Evolutionary conservation across 2,888 invertebrate genomes (phyloP).

Genomic region (Callosobruchus maculatus): DNA sequence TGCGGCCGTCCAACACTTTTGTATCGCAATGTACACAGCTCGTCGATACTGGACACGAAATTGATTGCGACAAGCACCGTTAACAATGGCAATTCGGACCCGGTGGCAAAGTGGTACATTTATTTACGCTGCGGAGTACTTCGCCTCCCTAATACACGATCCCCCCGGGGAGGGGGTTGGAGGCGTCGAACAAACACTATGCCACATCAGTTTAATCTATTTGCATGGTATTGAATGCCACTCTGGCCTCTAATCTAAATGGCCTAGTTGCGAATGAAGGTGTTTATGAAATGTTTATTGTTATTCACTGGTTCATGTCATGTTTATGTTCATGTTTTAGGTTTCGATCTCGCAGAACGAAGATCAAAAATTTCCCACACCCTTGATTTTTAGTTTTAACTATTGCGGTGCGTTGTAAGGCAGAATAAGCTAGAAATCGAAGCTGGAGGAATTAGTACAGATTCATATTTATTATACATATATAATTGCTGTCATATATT

Average conservation of each 20-base stretch:
- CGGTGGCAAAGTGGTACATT: conserved; percentile 33
- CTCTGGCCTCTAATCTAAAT: not conserved
- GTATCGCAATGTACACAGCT: too few relatives aligned
- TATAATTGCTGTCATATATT: too few relatives aligned
- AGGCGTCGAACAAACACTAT: conserved; percentile 5
- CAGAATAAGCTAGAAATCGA: too few relatives aligned
- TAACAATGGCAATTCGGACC: conserved; percentile 34
- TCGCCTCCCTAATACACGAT: conserved; percentile 2
- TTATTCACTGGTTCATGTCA: too few relatives aligned
- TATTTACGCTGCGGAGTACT: conserved; percentile 27
- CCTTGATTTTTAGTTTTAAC: too few relatives aligned
- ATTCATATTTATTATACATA: too few relatives aligned
- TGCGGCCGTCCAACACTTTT: too few relatives aligned
- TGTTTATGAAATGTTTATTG: not conserved
- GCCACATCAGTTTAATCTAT: conserved; percentile 5
- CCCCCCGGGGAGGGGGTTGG: conserved; percentile 3
- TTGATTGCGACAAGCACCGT: conserved; percentile 27
- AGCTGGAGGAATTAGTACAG: too few relatives aligned
- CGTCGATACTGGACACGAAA: conserved; percentile 1
- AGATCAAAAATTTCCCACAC: too few relatives aligned
- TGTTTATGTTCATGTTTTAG: too few relatives aligned
- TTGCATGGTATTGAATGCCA: not conserved
- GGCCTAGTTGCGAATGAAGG: not conserved
- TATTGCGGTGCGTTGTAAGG: too few relatives aligned
- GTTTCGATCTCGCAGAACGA: too few relatives aligned